A percentile compares a stretch with the other conserved stretches of the same genome.
phyloP scores from a whole-genome alignment of 2,888 invertebrate species.

The Napeogenes inachia region DNA sequence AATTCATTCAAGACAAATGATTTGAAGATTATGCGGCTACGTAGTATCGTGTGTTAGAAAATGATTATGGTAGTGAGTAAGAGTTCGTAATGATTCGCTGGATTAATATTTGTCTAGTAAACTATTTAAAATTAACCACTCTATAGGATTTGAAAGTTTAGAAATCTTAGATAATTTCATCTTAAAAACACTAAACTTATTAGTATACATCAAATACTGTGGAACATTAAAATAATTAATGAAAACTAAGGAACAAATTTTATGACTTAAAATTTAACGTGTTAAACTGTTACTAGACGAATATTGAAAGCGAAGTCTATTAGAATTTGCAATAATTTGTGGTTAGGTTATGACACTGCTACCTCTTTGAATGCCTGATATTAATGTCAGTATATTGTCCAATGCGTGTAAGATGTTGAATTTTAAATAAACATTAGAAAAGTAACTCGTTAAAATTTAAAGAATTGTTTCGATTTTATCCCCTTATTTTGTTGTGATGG shows the following conservation, averaged over 20 bases:
- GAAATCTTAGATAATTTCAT: no score
- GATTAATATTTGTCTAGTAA: slow-evolving; percentile 1
- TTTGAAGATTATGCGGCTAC: not conserved
- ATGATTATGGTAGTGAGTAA: not conserved
- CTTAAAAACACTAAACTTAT: no score
- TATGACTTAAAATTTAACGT: not conserved
- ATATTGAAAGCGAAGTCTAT: slow-evolving; percentile 16
- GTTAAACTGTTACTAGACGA: slow-evolving; percentile 12
- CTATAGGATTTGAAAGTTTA: no score
- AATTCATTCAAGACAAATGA: no score
- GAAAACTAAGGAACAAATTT: no score
- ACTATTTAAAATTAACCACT: no score
- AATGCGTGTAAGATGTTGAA: slow-evolving; percentile 35
- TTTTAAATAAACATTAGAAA: slow-evolving; percentile 35
- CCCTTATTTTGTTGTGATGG: slow-evolving; percentile 4
- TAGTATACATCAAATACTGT: no score
- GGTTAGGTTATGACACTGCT: slow-evolving; percentile 60
- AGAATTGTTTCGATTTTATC: slow-evolving; percentile 15
- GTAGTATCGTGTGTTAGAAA: not conserved
- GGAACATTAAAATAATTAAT: no score
- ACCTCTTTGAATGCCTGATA: slow-evolving; percentile 72
- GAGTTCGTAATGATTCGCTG: not conserved
- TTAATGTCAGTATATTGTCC: slow-evolving; percentile 53
- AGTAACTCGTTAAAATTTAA: slow-evolving; percentile 19
- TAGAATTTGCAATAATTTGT: slow-evolving; percentile 29